Percentiles rank a stretch among this genome's conserved stretches.
Conservation (phyloP, 2,888 invertebrate genomes). For the Antitype chi region DNA sequence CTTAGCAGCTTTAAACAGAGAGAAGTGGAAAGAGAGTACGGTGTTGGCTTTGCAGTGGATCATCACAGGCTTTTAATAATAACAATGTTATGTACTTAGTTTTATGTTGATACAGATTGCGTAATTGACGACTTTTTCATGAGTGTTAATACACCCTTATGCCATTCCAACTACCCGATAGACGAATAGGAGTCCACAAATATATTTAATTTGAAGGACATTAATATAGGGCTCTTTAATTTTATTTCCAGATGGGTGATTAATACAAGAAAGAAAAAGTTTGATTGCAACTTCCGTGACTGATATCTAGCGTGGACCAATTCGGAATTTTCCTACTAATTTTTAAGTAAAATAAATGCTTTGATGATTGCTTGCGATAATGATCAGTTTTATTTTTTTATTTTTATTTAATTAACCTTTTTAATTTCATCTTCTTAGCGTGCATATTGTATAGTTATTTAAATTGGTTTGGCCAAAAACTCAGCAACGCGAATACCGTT, state of each 20-base stretch:
- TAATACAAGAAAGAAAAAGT: constrained; percentile 7
- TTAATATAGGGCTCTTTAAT: background rate
- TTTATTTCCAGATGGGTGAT: constrained; percentile 41
- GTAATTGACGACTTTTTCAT: background rate
- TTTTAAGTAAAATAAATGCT: constrained; percentile 20
- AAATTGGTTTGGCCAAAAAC: too few species aligned
- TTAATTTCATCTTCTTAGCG: too few species aligned
- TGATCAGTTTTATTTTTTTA: too few species aligned
- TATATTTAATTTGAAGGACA: background rate
- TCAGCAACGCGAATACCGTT: too few species aligned
- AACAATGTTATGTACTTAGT: background rate
- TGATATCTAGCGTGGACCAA: background rate
- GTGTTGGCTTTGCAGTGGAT: too few species aligned
- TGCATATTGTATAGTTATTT: too few species aligned
- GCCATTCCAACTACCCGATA: background rate
- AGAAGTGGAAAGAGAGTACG: too few species aligned
- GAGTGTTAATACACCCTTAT: background rate
- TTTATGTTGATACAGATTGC: too few species aligned
- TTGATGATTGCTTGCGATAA: constrained; percentile 14
- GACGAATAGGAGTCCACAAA: background rate
- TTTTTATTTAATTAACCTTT: too few species aligned
- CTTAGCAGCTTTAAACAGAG: too few species aligned
- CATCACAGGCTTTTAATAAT: too few species aligned
- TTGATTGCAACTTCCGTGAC: background rate
- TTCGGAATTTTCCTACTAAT: background rate